Evolutionary conservation across 1,140 invertebrate genomes (phyloP), one percentile per base, ranked within the genome.

Genomic region (Drosophila ercepeae): DNA sequence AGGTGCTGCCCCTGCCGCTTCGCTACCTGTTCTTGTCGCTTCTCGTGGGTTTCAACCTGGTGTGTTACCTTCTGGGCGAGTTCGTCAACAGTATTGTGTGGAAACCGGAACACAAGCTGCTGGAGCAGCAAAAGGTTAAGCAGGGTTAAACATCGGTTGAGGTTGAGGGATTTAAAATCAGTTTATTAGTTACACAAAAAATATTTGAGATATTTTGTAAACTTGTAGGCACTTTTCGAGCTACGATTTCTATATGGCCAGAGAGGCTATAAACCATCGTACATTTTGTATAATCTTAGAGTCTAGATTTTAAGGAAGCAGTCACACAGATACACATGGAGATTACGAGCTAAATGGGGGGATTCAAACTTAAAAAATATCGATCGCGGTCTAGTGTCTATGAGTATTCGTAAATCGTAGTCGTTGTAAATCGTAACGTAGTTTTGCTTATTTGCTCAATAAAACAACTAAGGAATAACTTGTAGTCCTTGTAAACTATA

Each of bases 171-270:
- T 77, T 77, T 65, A 46, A 84, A 83, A 74, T 86, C 77, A 27
- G n/a, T 86, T 84, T 88, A 77, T 77, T 86, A 69, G 72, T 76
- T 51, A 84, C 76, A 86, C 83, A 74, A 63, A 72, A 42, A 61
- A 25, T 45, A 76, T n/a, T n/a, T 55, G 21, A 54, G 25, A 32
- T 64, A 64, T 49, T 42, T 54, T 74, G 46, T 74, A 74, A 73
- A 74, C 51, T 73, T 74, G 29, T 57, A 75, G 71, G 71, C 71
- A 74, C 71, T 51, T 74, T 52, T 52, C 27, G 59, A 65, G 71
- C 50, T 72, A 63, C 57, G 42, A 48, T 59, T 23, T 5, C 46
- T 67, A 16, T 39, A 32, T 42, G 48, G 13, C 21, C 29, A 21
- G 9, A 36, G 27, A 57, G 42, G 44, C 32, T 18, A n/a, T 18